Evolutionary conservation across 1,140 invertebrate genomes (phyloP).

Genomic region (Drosophila pseudoananassae): DNA sequence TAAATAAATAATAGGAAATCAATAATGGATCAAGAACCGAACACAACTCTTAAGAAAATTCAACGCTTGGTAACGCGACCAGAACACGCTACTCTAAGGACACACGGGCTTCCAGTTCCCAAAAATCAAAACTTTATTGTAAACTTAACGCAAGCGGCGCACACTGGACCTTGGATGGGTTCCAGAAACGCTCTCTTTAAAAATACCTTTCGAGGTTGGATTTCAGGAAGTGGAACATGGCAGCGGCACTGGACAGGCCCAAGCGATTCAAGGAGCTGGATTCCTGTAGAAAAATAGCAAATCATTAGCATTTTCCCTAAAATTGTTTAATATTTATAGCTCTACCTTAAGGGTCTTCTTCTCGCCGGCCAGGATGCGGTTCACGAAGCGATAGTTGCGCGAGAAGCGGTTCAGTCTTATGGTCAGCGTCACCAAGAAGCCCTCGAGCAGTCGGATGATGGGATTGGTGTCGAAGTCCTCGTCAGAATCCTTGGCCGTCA

Average conservation of each 20-base stretch:
- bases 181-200: constrained; percentile 45
- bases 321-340: neutral
- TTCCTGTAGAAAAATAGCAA: constrained; percentile 43
- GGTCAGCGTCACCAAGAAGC: constrained; percentile 94
- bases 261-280: constrained; percentile 70
- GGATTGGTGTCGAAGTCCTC: constrained; percentile 80
- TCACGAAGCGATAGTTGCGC: constrained; percentile 96
- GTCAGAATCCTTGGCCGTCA: constrained; percentile 76
- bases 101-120: constrained; percentile 32
- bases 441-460: constrained; percentile 85
- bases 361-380: constrained; percentile 90
- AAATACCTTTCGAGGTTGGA: constrained; percentile 80
- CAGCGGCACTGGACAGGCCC: constrained; percentile 68
- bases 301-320: neutral
- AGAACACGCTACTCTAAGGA: constrained; percentile 61
- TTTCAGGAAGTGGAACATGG: constrained; percentile 77
- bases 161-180: constrained; percentile 41
- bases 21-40: constrained; percentile 50
- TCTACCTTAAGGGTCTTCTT: constrained; percentile 93
- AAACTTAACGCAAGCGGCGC: constrained; percentile 64
- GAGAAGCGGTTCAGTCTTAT: constrained; percentile 94
- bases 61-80: constrained; percentile 37
- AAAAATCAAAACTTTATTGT: constrained; percentile 26
- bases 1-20: constrained; percentile 48
- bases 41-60: constrained; percentile 33